A percentile compares a stretch with the other conserved stretches of the same genome.
Conservation (phyloP, 2,113 vertebrate species). For the Coturnix japonica region DNA sequence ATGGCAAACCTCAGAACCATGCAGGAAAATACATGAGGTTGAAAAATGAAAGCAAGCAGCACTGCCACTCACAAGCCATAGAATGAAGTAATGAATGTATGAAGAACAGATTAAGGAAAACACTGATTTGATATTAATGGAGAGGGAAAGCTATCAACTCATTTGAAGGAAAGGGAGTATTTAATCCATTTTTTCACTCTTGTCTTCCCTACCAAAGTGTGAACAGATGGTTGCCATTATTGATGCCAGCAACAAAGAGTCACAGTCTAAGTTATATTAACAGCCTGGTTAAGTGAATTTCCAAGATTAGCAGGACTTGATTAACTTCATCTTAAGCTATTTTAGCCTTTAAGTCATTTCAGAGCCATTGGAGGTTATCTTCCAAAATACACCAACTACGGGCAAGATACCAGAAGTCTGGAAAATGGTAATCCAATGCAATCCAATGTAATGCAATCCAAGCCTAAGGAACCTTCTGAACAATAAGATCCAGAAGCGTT, state of each 20-base stretch:
- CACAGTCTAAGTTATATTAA: conserved; percentile 3
- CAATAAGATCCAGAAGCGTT: neutral
- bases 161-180: neutral
- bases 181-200: conserved; percentile 3
- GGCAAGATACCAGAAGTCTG: conserved; percentile 31
- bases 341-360: conserved; percentile 49
- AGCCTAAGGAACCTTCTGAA: conserved; percentile 12
- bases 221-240: conserved; percentile 59
- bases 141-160: conserved; percentile 7
- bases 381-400: conserved; percentile 26
- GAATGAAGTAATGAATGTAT: neutral
- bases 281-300: conserved; percentile 36
- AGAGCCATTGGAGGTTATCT: conserved; percentile 33
- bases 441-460: too few relatives aligned
- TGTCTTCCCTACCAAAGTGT: neutral
- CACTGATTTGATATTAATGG: neutral
- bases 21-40: neutral
- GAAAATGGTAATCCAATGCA: conserved; percentile 21
- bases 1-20: neutral
- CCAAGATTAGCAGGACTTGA: conserved; percentile 30
- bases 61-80: fast-evolving
- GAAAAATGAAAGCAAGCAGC: neutral
- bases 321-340: conserved; percentile 27
- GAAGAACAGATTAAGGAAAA: conserved; percentile 3
- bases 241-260: conserved; percentile 23